Evolutionary conservation across 2,113 vertebrate species (phyloP).

Genomic region (Eretmochelys imbricata): DNA sequence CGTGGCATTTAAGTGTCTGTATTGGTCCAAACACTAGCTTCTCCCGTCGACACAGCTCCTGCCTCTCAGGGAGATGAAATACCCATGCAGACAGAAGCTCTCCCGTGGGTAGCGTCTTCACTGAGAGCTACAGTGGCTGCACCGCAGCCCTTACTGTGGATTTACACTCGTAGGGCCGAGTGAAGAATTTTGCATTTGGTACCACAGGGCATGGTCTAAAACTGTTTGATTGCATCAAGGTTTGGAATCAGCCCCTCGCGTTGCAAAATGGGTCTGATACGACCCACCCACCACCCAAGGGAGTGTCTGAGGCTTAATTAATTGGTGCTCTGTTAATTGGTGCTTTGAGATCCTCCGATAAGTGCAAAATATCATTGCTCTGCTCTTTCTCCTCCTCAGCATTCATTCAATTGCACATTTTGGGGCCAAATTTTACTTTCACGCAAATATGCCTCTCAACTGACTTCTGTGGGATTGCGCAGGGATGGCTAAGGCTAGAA

Average conservation of each 20-base stretch:
- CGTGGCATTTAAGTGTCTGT: not conserved
- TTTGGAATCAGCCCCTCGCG: conserved; percentile 43
- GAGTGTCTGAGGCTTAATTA: not conserved
- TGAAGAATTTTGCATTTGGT: not conserved
- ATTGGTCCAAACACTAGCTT: not conserved
- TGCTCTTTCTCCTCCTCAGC: rapidly evolving
- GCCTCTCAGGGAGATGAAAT: not conserved
- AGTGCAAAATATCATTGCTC: not conserved
- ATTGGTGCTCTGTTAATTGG: conserved; percentile 35
- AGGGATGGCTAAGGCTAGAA: too few species aligned
- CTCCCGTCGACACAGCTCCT: too few species aligned
- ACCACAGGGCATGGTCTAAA: conserved; percentile 29
- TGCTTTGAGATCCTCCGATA: not conserved
- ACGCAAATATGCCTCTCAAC: rapidly evolving
- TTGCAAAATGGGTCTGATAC: not conserved
- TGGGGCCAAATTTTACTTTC: rapidly evolving
- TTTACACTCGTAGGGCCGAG: not conserved
- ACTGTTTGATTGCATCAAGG: not conserved
- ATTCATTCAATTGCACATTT: rapidly evolving
- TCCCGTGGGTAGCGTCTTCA: not conserved
- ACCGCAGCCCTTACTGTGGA: not conserved
- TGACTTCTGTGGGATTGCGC: not conserved
- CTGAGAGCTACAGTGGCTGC: not conserved
- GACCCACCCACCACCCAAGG: not conserved
- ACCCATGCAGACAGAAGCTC: too few species aligned